These are phyloP conservation scores for Nematopogon swammerdamellus DNA, from an alignment of 2,888 invertebrate genomes.

Conservation along the genomic window DNA sequence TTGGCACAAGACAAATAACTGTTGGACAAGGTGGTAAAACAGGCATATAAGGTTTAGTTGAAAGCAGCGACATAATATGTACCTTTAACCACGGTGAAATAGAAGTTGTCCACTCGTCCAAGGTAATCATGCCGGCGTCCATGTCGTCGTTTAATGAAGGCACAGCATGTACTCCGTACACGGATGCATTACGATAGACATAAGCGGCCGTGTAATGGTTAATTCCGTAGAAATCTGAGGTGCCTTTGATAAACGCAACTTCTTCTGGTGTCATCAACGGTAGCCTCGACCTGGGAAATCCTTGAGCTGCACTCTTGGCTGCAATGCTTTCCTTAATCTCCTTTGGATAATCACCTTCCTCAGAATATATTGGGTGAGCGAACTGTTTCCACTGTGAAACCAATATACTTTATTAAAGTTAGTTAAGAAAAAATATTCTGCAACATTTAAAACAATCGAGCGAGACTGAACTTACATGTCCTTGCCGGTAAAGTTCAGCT, in stretches of 20 bases:
- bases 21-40: too few species aligned
- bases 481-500: too few species aligned
- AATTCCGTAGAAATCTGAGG: constrained; percentile 28
- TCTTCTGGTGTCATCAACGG: constrained; percentile 42
- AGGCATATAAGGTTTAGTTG: too few species aligned
- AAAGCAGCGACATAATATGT: too few species aligned
- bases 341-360: constrained; percentile 50
- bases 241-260: constrained; percentile 22
- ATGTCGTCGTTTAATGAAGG: constrained; percentile 18
- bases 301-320: constrained; percentile 35
- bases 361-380: constrained; percentile 44
- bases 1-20: too few species aligned
- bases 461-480: too few species aligned
- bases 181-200: constrained; percentile 15
- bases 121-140: constrained; percentile 14
- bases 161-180: constrained; percentile 10
- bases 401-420: too few species aligned
- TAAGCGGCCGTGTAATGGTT: constrained; percentile 35
- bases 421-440: too few species aligned
- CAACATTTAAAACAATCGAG: too few species aligned
- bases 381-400: constrained; percentile 28
- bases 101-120: constrained; percentile 24
- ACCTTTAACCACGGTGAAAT: neutral
- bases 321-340: constrained; percentile 39
- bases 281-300: constrained; percentile 33